phyloP scores from a whole-genome alignment of 30 jellyfish, hydroid and myxozoan genomes.

The Aurelia aurita complex sp. Pacific region DNA sequence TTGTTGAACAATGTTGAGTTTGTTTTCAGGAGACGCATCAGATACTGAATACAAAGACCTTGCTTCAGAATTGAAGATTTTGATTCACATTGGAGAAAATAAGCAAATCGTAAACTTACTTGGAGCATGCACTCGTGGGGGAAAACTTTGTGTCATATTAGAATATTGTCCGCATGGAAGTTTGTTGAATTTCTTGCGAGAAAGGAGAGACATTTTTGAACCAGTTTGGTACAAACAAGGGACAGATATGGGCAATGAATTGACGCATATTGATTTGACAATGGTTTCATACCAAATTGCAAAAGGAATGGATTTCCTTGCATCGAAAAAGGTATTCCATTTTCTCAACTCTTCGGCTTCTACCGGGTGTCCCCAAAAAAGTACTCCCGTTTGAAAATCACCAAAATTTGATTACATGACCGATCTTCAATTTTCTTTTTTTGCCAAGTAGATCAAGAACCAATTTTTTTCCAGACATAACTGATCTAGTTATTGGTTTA shows the following conservation, averaged over 20 bases:
- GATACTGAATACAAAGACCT: conserved; percentile 94
- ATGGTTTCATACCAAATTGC: conserved; percentile 89
- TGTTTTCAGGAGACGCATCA: conserved; percentile 82
- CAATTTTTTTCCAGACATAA: too few relatives aligned
- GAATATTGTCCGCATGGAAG: conserved; percentile 97
- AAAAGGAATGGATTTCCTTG: conserved; percentile 92
- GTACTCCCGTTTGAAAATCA: too few relatives aligned
- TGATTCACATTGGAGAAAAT: conserved; percentile 96
- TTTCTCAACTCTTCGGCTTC: background rate
- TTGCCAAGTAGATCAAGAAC: too few relatives aligned
- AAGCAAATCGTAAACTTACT: conserved; percentile 90
- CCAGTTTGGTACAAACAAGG: conserved; percentile 83
- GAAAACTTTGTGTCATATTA: conserved; percentile 82
- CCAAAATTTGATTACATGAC: too few relatives aligned
- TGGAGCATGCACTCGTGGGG: conserved; percentile 97
- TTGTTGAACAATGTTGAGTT: background rate
- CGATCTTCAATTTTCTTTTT: too few relatives aligned
- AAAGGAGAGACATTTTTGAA: conserved; percentile 70
- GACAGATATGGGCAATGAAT: conserved; percentile 76
- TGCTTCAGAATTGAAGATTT: conserved; percentile 95
- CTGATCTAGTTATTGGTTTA: too few relatives aligned
- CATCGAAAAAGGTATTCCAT: conserved; percentile 87
- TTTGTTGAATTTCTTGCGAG: conserved; percentile 80
- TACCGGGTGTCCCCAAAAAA: too few relatives aligned
- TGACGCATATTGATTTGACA: conserved; percentile 78